Base-by-base conservation (phyloP, 1,140 invertebrate genomes). In the Phymorhynchus buccinoides region DNA sequence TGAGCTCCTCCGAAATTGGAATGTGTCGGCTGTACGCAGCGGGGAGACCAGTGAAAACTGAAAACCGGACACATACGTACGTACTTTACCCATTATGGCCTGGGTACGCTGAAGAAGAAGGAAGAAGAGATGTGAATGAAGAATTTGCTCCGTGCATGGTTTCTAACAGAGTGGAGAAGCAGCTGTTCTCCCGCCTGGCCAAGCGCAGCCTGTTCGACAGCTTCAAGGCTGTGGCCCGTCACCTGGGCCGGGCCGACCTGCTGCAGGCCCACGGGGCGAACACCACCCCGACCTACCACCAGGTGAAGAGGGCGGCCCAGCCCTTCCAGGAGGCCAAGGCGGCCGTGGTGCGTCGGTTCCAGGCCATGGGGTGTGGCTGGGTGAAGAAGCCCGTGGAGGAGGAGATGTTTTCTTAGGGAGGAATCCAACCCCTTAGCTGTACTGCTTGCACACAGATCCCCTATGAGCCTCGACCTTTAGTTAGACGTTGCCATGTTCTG, bases 361-460 rank as follows among this genome's bases (percentile, higher is more conserved):
- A 91, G 83, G 87, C 90, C 56, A 90, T 90, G 71, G 89, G 90
- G 12, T 91, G 88, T 87, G 91, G 93, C 32, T 94, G 94, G 94
- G 91, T 94, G n/a, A 88, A 89, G 41, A 94, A 94, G 88, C 94
- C 94, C 66, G 85, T 90, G 14, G 94, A 94, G 86, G 93, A 94
- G 84, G 92, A 94, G 86, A 93, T 94, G 91, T 94, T 94, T 79
- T 84, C 80, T 85, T 88, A 88, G 81, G 81, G 16, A 83, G 41
- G 81, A 37, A 41, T 30, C 66, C 81, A 30, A 37, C 1, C 39
- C 66, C 14, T 83, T 39, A 83, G 81, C 81, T 71, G 68, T 32
- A n/a, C 62, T 32, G 4, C 81, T 32, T 30, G 81, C n/a, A 44
- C 81, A 83, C 62, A 73, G 81, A 83, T n/a, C n/a, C n/a, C n/a